Percentiles rank a stretch among this genome's conserved stretches.
phyloP scores from a whole-genome alignment of 2,797 vertebrate species.

The Phoxinus dragarum region DNA sequence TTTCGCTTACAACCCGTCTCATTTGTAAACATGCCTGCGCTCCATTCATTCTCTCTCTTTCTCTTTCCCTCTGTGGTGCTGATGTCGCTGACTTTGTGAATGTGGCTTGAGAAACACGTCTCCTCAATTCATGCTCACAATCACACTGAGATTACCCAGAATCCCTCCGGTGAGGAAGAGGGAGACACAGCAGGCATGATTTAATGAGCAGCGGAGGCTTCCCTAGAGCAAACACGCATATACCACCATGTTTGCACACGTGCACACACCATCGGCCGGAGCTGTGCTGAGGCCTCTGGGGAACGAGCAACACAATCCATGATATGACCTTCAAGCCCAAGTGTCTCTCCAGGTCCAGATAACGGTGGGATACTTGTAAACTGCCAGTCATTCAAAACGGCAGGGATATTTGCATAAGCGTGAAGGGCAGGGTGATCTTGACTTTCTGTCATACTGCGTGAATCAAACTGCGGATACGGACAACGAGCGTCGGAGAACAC shows the following conservation, averaged over 20 bases:
- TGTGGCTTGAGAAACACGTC: constrained; percentile 27
- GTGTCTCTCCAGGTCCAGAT: constrained; percentile 66
- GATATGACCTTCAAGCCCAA: constrained; percentile 71
- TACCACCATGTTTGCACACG: constrained; percentile 38
- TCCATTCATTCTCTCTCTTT: constrained; percentile 31
- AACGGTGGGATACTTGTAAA: constrained; percentile 66
- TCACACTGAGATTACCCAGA: constrained; percentile 59
- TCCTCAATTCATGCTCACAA: constrained; percentile 39
- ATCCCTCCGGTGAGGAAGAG: constrained; percentile 50
- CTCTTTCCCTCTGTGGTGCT: constrained; percentile 51
- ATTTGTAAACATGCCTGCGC: constrained; percentile 36
- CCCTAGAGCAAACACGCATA: constrained; percentile 56
- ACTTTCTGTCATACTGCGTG: constrained; percentile 38
- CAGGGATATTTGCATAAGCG: constrained; percentile 66
- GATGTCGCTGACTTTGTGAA: constrained; percentile 51
- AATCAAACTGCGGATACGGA: constrained; percentile 21
- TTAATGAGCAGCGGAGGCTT: constrained; percentile 71
- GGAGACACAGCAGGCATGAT: constrained; percentile 60
- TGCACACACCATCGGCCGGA: constrained; percentile 56
- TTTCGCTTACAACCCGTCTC: constrained; percentile 10
- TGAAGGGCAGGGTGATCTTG: constrained; percentile 48
- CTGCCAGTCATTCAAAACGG: constrained; percentile 62
- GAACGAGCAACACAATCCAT: constrained; percentile 65
- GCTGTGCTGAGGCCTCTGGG: constrained; percentile 70
- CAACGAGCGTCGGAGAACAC: not conserved